Conservation (phyloP, 1,140 invertebrate genomes). For the Drosophila pectinifera region DNA sequence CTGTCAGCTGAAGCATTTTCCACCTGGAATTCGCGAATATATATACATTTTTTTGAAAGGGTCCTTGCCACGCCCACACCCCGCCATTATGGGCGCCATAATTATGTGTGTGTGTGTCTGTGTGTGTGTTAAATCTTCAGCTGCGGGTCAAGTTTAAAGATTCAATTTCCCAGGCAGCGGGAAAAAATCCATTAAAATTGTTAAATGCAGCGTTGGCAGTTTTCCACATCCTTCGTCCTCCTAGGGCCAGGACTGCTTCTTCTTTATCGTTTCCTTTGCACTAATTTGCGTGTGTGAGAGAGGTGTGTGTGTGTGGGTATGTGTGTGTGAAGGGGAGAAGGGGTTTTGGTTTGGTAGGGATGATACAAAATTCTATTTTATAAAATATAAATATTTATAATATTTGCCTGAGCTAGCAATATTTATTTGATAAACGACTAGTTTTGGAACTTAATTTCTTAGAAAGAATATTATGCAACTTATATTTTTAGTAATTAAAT, state of each 20-base stretch:
- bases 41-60: slow-evolving; percentile 24
- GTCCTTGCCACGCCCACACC: slow-evolving; percentile 19
- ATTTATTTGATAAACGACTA: no score
- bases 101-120: slow-evolving; percentile 22
- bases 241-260: slow-evolving; percentile 3
- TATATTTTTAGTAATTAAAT: no score
- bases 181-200: slow-evolving; percentile 75
- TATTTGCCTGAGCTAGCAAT: not conserved
- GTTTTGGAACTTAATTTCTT: no score
- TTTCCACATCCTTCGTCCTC: slow-evolving; percentile 42
- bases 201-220: slow-evolving; percentile 77
- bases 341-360: not conserved
- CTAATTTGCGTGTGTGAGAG: slow-evolving; percentile 66
- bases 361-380: not conserved
- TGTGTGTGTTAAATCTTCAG: slow-evolving; percentile 25
- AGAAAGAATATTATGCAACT: no score
- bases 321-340: slow-evolving; percentile 16
- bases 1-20: slow-evolving; percentile 28
- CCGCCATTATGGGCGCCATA: slow-evolving; percentile 24
- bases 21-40: slow-evolving; percentile 28
- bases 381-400: not conserved
- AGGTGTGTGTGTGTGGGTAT: slow-evolving; percentile 19
- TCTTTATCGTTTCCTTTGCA: slow-evolving; percentile 56
- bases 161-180: slow-evolving; percentile 50
- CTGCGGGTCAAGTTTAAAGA: slow-evolving; percentile 51